Evolutionary conservation across 2,888 invertebrate species (phyloP), one percentile per base, ranked within the genome.

Genomic region (Andricus quercusramuli): DNA sequence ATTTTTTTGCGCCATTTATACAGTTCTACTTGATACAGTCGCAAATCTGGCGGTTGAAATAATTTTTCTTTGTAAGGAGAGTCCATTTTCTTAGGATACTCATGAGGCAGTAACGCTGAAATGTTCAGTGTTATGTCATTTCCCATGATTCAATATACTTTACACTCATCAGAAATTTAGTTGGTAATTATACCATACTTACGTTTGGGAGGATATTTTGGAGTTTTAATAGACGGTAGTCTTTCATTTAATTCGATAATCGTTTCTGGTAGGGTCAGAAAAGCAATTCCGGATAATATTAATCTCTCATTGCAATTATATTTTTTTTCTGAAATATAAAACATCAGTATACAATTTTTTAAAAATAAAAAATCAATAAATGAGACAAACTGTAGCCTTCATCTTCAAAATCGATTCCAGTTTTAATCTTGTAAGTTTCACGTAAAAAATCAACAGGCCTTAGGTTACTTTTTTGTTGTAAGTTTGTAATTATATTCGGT

Each of bases 261-360:
- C 5, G 88, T 83, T 78, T 90, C 89, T n/a, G 92, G 90, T 44
- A 92, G 83, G 15, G 90, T 89, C 65, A 92, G 84, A 77, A 91
- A 90, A 59, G 91, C 91, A 44, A 92, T 92, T 0, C 88, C 88
- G n/a, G 92, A 90, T 78, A 92, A 79, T 59, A 92, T 88, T 32
- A 92, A 88, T 83, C 89, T 88, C 79, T 92, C 91, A 32, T 90
- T 90, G 80, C 89, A 90, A 56, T 87, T 87, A n/a, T 92, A 92
- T 64, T 79, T 15, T n/a, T 83, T 81, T 80, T 89, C 91, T 92
- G 78, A n/a, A 84, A 85, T 68, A 32, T 78, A 81, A 81, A 56
- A 76, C 79, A 76, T 32, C 64, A 15, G 78, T 65, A 79, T 77
- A 44, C 47, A 56, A 67, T 66, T 1, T 62, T 56, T 47, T 22